Base-by-base conservation (phyloP, 2,113 vertebrate genomes). In the Cyprinodon brontotheroides region DNA sequence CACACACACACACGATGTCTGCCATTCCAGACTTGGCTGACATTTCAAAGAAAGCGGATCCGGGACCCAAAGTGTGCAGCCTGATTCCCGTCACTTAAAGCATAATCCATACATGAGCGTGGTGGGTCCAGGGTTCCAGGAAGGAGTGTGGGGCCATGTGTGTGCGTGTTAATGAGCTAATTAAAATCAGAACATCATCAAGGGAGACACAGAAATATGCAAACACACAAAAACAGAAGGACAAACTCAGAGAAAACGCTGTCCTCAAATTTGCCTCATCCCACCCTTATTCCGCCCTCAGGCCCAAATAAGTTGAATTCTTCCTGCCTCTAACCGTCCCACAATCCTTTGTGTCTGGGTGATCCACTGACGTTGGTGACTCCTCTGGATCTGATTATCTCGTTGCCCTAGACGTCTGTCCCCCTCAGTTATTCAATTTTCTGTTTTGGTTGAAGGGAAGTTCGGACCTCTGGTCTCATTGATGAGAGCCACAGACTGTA, bases 151-250 rank as follows among this genome's bases (percentile, higher is more conserved):
- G 11, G 66, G 43, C 37, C 57, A 66, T 80, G 77, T 72, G 70
- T 75, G 61, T 43, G 69, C 72, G 69, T 69, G 72, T 64, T 93
- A 92, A 94, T 75, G 76, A 91, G 80, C 77, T 93, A 93, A 94
- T 93, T 92, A 88, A 91, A 92, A 89, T 92, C 89, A 92, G 91
- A 90, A 43, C 74, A 70, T 20, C 50, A 14, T 57, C 8, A 88
- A 65, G 64, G 68, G 17, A 68, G 48, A 66, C 59, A 72, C 66
- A 80, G 37, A 48, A 76, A 80, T 75, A 17, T 41, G 50, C 68
- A 20, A 5, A 65, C 0, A 40, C 39, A 39, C 14, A 41, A 40
- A 22, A 17, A 59, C 17, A 59, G 17, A 45, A 57, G 41, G 41
- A 41, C 41, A 41, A 6, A 41, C 41, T 41, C 41, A 9, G 17